These are phyloP conservation scores for Sphecodes monilicornis DNA, from an alignment of 2,888 invertebrate genomes.

Conservation along the genomic window DNA sequence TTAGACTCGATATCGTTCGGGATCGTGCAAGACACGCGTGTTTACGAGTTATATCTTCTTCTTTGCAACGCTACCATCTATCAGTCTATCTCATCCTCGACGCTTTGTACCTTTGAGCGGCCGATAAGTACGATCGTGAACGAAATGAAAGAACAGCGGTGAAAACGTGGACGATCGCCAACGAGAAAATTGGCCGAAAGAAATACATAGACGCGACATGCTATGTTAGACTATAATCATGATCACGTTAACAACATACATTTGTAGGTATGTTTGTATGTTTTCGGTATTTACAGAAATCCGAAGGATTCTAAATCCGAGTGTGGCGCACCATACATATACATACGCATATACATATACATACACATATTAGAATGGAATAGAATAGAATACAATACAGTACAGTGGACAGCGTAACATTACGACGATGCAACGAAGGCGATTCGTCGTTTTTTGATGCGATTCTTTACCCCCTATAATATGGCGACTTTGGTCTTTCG, in stretches of 20 bases:
- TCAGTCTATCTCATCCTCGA: background rate
- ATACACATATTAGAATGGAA: constrained; percentile 3
- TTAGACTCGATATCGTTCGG: background rate
- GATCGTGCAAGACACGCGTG: background rate
- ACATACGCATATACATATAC: background rate
- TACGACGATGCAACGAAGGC: constrained; percentile 6
- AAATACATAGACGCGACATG: background rate
- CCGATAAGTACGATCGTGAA: background rate
- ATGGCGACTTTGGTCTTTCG: constrained; percentile 15
- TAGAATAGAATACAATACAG: background rate
- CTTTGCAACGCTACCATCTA: background rate
- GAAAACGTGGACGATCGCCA: background rate
- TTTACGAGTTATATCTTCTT: background rate
- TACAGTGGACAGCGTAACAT: constrained; percentile 7
- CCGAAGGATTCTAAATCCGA: constrained; percentile 21
- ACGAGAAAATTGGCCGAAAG: constrained; percentile 17
- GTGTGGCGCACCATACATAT: background rate
- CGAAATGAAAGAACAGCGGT: background rate
- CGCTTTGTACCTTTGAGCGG: background rate
- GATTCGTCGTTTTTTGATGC: constrained; percentile 18
- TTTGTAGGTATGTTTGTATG: background rate
- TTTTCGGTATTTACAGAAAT: constrained; percentile 49
- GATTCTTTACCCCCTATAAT: constrained; percentile 16
- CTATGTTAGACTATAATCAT: constrained; percentile 15
- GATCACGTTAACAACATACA: constrained; percentile 16